Conservation (phyloP, 2,888 invertebrate genomes). For the Apodemia arnacis region DNA sequence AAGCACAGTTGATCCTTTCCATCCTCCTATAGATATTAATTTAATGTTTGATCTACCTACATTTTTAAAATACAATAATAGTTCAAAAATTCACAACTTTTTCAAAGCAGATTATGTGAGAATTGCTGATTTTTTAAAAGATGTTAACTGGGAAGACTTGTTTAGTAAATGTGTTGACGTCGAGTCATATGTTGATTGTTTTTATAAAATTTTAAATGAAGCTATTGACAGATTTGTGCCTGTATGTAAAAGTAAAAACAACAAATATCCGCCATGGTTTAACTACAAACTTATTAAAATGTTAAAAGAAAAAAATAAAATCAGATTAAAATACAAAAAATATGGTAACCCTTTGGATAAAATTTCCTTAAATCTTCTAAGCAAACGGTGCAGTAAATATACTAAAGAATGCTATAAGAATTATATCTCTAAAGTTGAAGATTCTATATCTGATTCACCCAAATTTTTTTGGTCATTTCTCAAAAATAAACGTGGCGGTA, state of each 20-base stretch:
- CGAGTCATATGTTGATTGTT: neutral
- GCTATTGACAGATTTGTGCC: neutral
- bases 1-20: neutral
- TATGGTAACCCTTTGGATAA: slow-evolving; percentile 11
- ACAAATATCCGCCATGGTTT: neutral
- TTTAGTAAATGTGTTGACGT: neutral
- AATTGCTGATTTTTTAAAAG: neutral
- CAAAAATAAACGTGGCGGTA: neutral
- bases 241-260: neutral
- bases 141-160: neutral
- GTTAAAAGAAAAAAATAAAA: neutral
- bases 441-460: neutral
- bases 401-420: neutral
- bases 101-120: slow-evolving; percentile 12
- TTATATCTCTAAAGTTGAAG: neutral
- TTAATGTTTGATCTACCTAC: neutral
- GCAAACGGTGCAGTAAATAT: slow-evolving; percentile 4
- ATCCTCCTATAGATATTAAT: neutral
- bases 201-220: neutral
- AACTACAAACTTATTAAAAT: neutral
- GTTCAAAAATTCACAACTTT: neutral
- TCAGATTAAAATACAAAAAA: slow-evolving; percentile 7
- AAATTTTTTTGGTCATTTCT: neutral
- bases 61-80: neutral
- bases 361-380: neutral